phyloP scores from a whole-genome alignment of 2,797 vertebrate species.

The Enteromius treurensis region DNA sequence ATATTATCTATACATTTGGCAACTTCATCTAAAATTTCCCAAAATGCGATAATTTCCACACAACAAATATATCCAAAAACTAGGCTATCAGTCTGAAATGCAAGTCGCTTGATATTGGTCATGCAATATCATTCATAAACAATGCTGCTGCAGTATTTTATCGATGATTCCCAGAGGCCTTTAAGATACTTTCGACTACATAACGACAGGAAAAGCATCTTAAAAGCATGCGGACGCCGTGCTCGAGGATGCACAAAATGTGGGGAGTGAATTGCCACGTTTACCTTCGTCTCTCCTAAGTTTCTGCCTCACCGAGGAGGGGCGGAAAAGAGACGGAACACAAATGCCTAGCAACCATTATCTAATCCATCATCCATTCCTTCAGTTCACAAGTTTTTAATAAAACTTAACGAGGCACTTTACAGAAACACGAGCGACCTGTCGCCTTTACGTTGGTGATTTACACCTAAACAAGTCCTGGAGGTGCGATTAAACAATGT shows the following conservation, averaged over 20 bases:
- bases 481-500: neutral
- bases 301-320: constrained; percentile 41
- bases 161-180: neutral
- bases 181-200: neutral
- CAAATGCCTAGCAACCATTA: constrained; percentile 84
- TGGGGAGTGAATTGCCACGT: constrained; percentile 43
- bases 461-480: neutral
- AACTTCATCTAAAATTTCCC: neutral
- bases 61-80: neutral
- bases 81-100: neutral
- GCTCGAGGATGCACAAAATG: neutral
- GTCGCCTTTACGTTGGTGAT: neutral
- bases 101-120: neutral
- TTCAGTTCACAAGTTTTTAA: constrained; percentile 45
- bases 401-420: neutral
- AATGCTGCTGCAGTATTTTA: neutral
- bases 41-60: neutral
- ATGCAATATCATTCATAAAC: neutral
- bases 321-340: constrained; percentile 46
- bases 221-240: neutral
- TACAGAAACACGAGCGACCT: neutral
- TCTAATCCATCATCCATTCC: constrained; percentile 67
- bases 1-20: neutral
- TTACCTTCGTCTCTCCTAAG: constrained; percentile 39
- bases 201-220: neutral